Percentiles rank a stretch among this genome's conserved stretches.
Conservation (phyloP, 2,113 vertebrate genomes). For the Climacteris rufus region DNA sequence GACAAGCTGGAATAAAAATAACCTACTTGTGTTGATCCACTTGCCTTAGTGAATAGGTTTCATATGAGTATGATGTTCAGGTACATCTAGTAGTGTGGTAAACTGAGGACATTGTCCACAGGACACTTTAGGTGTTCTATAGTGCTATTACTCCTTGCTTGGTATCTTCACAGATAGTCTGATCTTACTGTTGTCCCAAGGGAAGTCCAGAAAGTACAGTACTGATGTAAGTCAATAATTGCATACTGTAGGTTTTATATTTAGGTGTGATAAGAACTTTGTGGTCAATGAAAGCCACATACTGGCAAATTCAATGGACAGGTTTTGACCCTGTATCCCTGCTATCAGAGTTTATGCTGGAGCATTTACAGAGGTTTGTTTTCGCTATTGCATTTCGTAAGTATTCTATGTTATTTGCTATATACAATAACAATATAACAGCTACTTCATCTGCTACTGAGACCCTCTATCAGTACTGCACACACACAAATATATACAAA, state of each 20-base stretch:
- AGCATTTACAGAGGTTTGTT: background rate
- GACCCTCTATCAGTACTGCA: background rate
- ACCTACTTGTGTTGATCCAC: background rate
- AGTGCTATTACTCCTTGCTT: background rate
- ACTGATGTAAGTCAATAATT: background rate
- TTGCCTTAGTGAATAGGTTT: background rate
- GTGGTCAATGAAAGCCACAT: background rate
- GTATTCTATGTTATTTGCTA: background rate
- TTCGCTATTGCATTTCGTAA: background rate
- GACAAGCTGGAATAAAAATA: background rate
- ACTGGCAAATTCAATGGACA: rapidly evolving
- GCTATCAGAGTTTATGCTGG: background rate
- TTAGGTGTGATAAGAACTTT: background rate
- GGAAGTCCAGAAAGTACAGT: background rate
- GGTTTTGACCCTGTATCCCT: background rate
- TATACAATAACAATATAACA: background rate
- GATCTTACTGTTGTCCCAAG: background rate
- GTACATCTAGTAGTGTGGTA: background rate
- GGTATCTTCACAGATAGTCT: background rate
- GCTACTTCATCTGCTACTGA: background rate
- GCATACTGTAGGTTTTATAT: background rate
- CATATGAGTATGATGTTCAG: background rate
- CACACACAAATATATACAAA: background rate
- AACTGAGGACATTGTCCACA: background rate
- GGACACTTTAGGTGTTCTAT: background rate